Evolutionary conservation across 2,797 vertebrate species (phyloP), one percentile per base, ranked within the genome.

Genomic region (Pseudochromis fuscus): DNA sequence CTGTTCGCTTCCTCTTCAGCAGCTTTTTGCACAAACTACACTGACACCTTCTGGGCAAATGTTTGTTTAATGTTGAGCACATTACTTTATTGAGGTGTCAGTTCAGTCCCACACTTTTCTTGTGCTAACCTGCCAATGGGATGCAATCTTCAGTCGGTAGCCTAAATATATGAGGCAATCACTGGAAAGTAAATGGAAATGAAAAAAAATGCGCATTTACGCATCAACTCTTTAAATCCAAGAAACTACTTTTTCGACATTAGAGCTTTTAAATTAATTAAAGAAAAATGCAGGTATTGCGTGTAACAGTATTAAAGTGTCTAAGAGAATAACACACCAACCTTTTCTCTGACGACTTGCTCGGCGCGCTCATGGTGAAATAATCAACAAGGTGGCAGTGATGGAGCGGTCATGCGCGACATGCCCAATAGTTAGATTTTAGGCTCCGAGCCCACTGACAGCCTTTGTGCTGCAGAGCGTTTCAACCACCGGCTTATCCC

Each of bases 1-100:
- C 42, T 46, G 30, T n/a, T 72, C 67, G 24, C 11, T 4, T 46
- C 58, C 50, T 24, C 37, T 15, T 46, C 18, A 28, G 51, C 37
- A 57, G 16, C 19, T 7, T 37, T 53, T 62, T 70, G 13, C 16
- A 66, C 10, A 75, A 75, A 75, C 85, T 59, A 89, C 67, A 89
- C 71, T 89, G 91, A 92, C 89, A 88, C 82, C 89, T 88, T 62
- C 79, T 88, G 88, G 89, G 35, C 77, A 72, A 8, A 35, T n/a
- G 30, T 31, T 51, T 4, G 27, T 59, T 28, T 50, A 21, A 19
- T 27, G 46, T 27, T 24, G 11, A 72, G 56, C 3, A 24, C 45
- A 25, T 48, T 4, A 13, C 13, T 21, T 44, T 9, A 53, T 4
- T 28, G 33, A 50, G 38, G 57, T 44, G 37, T 25, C 10, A 8